These are phyloP conservation scores for Elephas maximus DNA, from an alignment of 2,113 vertebrate species.

Conservation along the genomic window DNA sequence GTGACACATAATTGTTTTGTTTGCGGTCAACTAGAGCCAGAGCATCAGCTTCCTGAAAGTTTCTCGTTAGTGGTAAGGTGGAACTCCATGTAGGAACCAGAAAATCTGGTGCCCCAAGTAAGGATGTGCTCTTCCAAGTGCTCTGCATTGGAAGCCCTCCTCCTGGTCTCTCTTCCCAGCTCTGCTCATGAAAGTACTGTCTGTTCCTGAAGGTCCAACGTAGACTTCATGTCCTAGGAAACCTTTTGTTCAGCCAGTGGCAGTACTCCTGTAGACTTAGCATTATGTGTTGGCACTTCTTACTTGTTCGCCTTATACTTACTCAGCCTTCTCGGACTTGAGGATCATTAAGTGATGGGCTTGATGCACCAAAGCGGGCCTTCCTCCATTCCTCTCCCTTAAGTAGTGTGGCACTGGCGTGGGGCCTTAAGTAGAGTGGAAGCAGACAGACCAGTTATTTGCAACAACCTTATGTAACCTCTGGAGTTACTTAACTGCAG, in stretches of 20 bases:
- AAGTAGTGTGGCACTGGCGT: no score
- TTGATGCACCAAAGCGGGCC: background rate
- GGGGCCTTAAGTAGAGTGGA: background rate
- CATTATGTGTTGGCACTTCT: background rate
- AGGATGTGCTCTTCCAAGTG: background rate
- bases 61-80: background rate
- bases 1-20: background rate
- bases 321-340: background rate
- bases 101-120: background rate
- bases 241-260: background rate
- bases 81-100: background rate
- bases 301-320: background rate
- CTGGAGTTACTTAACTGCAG: background rate
- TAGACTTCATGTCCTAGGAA: background rate
- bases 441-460: background rate
- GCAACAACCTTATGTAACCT: background rate
- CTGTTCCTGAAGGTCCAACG: background rate
- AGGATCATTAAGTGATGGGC: background rate
- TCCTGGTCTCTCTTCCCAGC: background rate
- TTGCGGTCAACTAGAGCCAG: background rate
- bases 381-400: background rate
- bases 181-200: background rate
- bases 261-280: background rate
- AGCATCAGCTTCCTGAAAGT: background rate
- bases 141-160: background rate